A percentile compares a stretch with the other conserved stretches of the same genome.
These are phyloP conservation scores for Montipora capitata DNA, from an alignment of 92 coral and sea anemone genomes.

Conservation along the genomic window DNA sequence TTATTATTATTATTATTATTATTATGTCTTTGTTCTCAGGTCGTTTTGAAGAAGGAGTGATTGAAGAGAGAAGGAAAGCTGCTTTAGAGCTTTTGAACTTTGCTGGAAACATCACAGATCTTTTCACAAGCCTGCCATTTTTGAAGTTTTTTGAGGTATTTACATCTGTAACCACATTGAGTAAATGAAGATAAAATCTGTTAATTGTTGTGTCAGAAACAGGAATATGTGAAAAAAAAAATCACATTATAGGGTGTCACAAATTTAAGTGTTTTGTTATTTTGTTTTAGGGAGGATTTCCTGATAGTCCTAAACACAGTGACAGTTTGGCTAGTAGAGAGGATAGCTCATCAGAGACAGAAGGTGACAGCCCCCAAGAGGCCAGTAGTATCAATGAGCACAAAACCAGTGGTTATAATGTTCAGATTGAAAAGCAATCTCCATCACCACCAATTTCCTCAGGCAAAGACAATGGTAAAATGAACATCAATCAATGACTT, in stretches of 20 bases:
- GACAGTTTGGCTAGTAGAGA: slow-evolving; percentile 31
- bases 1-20: no score
- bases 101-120: slow-evolving; percentile 84
- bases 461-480: slow-evolving; percentile 18
- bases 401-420: background rate
- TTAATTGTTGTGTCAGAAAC: no score
- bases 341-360: slow-evolving; percentile 33
- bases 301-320: slow-evolving; percentile 23
- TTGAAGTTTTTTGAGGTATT: slow-evolving; percentile 94
- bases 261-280: background rate
- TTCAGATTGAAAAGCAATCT: background rate
- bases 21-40: slow-evolving; percentile 58
- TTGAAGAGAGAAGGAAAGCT: slow-evolving; percentile 91
- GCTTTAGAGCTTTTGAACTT: slow-evolving; percentile 82
- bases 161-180: background rate
- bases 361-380: slow-evolving; percentile 11
- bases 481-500: no score
- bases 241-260: no score
- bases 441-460: background rate
- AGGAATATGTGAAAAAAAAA: no score
- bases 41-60: slow-evolving; percentile 96
- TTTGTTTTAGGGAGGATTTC: slow-evolving; percentile 34
- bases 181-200: background rate
- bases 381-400: background rate
- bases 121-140: slow-evolving; percentile 88